A percentile compares a stretch with the other conserved stretches of the same genome.
Evolutionary conservation across 2,113 vertebrate genomes (phyloP).

Genomic region (Grammomys surdaster): DNA sequence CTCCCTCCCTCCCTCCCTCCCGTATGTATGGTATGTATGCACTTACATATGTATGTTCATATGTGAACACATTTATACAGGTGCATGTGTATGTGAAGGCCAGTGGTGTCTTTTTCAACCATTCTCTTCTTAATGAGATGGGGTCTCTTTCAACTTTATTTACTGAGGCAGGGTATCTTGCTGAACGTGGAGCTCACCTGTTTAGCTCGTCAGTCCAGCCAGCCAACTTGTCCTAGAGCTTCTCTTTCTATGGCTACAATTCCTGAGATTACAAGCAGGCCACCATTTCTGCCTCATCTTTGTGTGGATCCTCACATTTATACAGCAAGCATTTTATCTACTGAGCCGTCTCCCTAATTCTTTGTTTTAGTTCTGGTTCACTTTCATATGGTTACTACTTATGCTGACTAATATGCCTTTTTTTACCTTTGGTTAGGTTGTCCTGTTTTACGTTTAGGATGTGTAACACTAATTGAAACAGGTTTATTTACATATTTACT

Average conservation of each 20-base stretch:
- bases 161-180: not conserved
- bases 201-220: not conserved
- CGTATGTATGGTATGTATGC: not conserved
- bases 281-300: not conserved
- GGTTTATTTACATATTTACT: constrained; percentile 15
- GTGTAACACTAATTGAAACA: not conserved
- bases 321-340: not conserved
- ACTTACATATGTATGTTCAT: not conserved
- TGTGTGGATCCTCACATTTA: not conserved
- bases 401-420: not conserved
- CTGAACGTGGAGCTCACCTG: not conserved
- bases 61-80: not conserved
- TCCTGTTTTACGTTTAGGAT: constrained; percentile 43
- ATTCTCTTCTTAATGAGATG: not conserved
- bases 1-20: too few species aligned
- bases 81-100: not conserved
- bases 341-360: not conserved
- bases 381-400: not conserved
- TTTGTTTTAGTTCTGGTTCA: constrained; percentile 32
- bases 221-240: not conserved
- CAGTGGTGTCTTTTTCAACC: not conserved
- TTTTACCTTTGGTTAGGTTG: not conserved
- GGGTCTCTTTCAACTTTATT: not conserved
- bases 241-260: not conserved
- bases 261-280: not conserved